Percentiles rank a stretch among this genome's conserved stretches.
phyloP scores from a whole-genome alignment of 1,140 invertebrate species.

The Berghia stephanieae region DNA sequence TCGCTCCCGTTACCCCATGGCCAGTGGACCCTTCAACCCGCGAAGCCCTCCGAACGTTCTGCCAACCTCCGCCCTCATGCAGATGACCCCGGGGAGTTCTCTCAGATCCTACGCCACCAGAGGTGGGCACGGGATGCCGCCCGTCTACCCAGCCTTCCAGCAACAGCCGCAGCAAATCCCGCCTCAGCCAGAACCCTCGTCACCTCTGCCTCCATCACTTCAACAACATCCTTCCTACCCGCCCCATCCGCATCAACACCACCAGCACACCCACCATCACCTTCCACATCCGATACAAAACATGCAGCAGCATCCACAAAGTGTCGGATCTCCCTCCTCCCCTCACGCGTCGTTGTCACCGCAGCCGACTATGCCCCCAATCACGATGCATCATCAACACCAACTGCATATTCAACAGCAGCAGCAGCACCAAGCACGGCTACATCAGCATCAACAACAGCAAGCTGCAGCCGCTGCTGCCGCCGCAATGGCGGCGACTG shows the following conservation, averaged over 20 bases:
- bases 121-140: conserved; percentile 27
- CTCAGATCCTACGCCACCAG: conserved; percentile 19
- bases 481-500: too few species aligned
- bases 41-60: conserved; percentile 28
- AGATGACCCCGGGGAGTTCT: conserved; percentile 30
- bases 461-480: too few species aligned
- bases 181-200: background rate
- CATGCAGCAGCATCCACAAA: background rate
- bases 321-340: too few species aligned
- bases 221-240: too few species aligned
- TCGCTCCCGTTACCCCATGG: conserved; percentile 18
- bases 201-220: background rate
- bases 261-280: too few species aligned
- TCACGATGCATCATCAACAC: background rate
- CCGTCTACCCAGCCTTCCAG: conserved; percentile 7
- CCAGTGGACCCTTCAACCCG: conserved; percentile 26
- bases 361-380: conserved; percentile 8
- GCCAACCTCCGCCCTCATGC: conserved; percentile 21
- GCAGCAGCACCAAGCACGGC: too few species aligned
- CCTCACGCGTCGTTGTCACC: background rate
- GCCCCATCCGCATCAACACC: too few species aligned
- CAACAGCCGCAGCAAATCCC: background rate
- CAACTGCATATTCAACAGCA: background rate
- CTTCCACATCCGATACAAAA: too few species aligned
- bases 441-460: too few species aligned